Base-by-base conservation (phyloP, 2,888 invertebrate genomes). In the Drosophila fungiperda region DNA sequence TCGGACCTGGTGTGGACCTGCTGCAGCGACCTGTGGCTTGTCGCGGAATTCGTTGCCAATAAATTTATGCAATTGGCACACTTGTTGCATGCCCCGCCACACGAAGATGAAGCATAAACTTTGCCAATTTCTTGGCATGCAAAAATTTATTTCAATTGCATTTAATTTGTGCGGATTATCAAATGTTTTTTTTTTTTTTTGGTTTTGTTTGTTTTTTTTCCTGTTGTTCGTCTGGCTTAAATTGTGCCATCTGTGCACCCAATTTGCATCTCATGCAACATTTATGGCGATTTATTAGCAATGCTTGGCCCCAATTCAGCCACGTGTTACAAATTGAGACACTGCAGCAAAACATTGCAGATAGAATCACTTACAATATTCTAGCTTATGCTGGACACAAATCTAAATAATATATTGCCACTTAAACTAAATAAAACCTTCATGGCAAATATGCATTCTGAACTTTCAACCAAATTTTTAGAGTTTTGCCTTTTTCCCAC, bases 71-170 rank as follows among this genome's bases (percentile, higher is more conserved):
- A 87, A 87, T 82, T 80, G 87, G 82, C 74, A 70, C 86, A 87
- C 87, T 87, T 88, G 84, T 83, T 89, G 89, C 79, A 83, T 79
- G 72, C 72, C 66, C 65, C 67, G 7, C 48, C 53, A 20, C 35
- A 12, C 7, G 23, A 20, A 49, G 26, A 29, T 23, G 60, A 32
- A 68, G 40, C 20, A 65, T 61, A 64, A 66, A 68, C 64, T 73
- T 54, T 66, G 74, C 73, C 85, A 75, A 82, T 76, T 82, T 82
- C 82, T 80, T 72, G 63, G 64, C 71, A 89, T 87, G 82, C 67
- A 77, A 78, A 87, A 87, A 78, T 87, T 87, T 87, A 84, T 87
- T 87, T 87, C 86, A 87, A 87, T 87, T 87, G 87, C 83, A 87
- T 87, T 87, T 87, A 82, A 87, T 87, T 87, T 87, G 82, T 74